phyloP scores from a whole-genome alignment of 2,113 vertebrate genomes.

The Chaenogobius annularis region DNA sequence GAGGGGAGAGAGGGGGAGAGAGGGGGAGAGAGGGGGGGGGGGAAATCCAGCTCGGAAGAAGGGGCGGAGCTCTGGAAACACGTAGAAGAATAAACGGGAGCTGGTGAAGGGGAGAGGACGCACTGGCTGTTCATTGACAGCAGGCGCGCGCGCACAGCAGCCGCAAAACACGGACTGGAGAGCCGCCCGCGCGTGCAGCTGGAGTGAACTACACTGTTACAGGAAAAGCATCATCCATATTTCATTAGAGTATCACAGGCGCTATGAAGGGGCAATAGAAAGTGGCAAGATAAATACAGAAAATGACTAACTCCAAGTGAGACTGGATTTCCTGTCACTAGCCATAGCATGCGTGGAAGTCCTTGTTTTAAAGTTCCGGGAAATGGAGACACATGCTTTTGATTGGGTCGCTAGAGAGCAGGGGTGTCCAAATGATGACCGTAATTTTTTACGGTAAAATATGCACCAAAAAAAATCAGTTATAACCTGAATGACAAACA shows the following conservation, averaged over 20 bases:
- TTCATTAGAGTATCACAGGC: constrained; percentile 51
- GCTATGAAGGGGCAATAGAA: constrained; percentile 6
- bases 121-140: constrained; percentile 78
- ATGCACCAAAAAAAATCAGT: too few relatives aligned
- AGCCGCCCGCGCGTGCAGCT: not conserved
- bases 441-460: too few relatives aligned
- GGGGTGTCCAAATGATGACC: too few relatives aligned
- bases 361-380: not conserved
- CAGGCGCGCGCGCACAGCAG: constrained; percentile 34
- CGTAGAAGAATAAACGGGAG: constrained; percentile 67
- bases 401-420: not conserved
- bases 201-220: constrained; percentile 11
- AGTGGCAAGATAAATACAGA: constrained; percentile 37
- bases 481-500: too few relatives aligned
- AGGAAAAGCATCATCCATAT: constrained; percentile 45
- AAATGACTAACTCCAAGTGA: constrained; percentile 41
- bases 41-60: constrained; percentile 63
- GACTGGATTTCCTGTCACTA: constrained; percentile 11
- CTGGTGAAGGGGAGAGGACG: constrained; percentile 43
- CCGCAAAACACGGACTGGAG: constrained; percentile 71
- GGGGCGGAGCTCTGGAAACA: constrained; percentile 73
- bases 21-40: constrained; percentile 14
- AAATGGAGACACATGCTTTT: not conserved
- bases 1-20: constrained; percentile 24
- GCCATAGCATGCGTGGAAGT: too few relatives aligned